Base-by-base conservation (phyloP, 92 coral and sea anemone genomes). In the Palythoa heliodiscus region DNA sequence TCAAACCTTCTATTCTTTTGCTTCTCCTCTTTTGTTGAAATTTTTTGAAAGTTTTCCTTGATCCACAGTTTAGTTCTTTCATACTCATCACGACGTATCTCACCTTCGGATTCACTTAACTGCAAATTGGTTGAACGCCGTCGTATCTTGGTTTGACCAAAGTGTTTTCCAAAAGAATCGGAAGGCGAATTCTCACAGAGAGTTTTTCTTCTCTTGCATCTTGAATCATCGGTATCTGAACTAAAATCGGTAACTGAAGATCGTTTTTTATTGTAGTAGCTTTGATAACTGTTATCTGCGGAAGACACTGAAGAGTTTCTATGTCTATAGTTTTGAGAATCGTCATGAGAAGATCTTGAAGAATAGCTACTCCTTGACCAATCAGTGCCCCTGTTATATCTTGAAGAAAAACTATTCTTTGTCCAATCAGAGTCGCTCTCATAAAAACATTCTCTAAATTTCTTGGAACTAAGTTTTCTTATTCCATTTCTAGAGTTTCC, bases 31-130 rank as follows among this genome's bases (percentile, higher is more conserved):
- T 66, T 29, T 38, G 4, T 3, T 4, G 20, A 13, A 11, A 37
- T 19, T 14, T 16, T 80, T 63, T 40, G 73, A 14, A 48, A 47
- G 84, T 80, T 80, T 80, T 80, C 57, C 35, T 64, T 38, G n/a
- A 80, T 80, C 84, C 84, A 80, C 14, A 29, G 12, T 29, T 52
- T 80, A 15, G 84, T 80, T 68, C 84, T 80, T 80, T 80, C 84
- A 64, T 80, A 66, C 50, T 80, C 84, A 7, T 80, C 84, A 43
- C 58, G 40, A 22, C 55, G 43, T 39, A 40, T 40, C 20, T 24
- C 6, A 40, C 11, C 20, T 50, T 1, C 35, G 35, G 35, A 29
- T 29, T 11, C n/a, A 47, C 25, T 24, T 3, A 8, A 19, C 43
- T 64, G 73, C 3, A 40, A 47, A 15, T 24, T 17, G 19, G 84